A percentile compares a stretch with the other conserved stretches of the same genome.
These are phyloP conservation scores for Toxostoma redivivum DNA, from an alignment of 2,113 vertebrate species.

Conservation along the genomic window DNA sequence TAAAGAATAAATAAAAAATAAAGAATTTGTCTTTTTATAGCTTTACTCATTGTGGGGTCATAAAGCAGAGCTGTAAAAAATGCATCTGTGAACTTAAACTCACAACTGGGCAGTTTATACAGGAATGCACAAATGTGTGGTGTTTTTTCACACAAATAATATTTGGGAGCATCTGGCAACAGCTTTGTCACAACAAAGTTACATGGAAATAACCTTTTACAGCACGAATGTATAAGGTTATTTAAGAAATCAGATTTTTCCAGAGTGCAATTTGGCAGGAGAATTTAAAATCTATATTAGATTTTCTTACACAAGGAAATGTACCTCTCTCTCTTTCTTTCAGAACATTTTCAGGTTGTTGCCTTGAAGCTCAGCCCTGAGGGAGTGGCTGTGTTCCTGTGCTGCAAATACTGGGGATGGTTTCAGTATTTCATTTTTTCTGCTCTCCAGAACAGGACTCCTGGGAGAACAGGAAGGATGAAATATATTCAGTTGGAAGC, in stretches of 20 bases:
- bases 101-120: neutral
- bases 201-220: neutral
- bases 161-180: neutral
- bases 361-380: neutral
- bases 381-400: neutral
- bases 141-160: neutral
- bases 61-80: neutral
- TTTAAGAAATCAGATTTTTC: neutral
- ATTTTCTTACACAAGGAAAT: neutral
- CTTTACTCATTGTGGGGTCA: neutral
- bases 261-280: neutral
- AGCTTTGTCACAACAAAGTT: neutral
- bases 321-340: neutral
- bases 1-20: no score
- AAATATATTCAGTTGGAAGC: neutral
- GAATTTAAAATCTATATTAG: neutral
- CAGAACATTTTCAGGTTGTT: neutral
- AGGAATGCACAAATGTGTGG: rapidly evolving
- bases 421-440: neutral
- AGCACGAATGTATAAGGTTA: neutral
- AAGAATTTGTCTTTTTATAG: neutral
- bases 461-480: neutral
- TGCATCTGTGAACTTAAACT: neutral
- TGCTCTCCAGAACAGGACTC: neutral
- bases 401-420: neutral